Percentiles rank a stretch among this genome's conserved stretches.
Evolutionary conservation across 2,888 invertebrate genomes (phyloP).

Genomic region (Mythimna impura): DNA sequence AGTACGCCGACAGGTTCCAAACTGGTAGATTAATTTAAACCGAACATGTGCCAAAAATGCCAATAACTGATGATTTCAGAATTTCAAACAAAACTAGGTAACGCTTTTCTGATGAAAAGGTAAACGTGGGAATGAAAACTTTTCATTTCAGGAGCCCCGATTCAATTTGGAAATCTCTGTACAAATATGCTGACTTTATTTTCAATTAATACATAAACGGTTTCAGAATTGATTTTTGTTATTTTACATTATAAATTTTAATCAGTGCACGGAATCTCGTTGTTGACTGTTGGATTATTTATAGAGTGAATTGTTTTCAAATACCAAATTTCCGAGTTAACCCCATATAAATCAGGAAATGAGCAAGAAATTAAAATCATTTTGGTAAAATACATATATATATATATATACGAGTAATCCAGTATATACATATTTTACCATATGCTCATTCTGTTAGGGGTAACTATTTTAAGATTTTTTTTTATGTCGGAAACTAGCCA

Average conservation of each 20-base stretch:
- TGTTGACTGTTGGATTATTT: constrained; percentile 40
- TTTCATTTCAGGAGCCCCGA: constrained; percentile 46
- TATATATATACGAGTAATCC: too few species aligned
- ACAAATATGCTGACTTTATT: constrained; percentile 61
- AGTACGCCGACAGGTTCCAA: constrained; percentile 12
- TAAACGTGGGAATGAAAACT: constrained; percentile 25
- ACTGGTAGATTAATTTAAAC: constrained; percentile 28
- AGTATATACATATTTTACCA: too few species aligned
- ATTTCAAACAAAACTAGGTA: constrained; percentile 25
- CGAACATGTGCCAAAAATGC: constrained; percentile 35
- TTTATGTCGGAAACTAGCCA: too few species aligned
- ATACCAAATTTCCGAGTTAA: too few species aligned
- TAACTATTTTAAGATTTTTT: too few species aligned
- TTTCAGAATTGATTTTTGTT: constrained; percentile 39
- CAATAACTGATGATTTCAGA: constrained; percentile 47
- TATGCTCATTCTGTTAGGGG: too few species aligned
- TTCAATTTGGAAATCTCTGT: constrained; percentile 41
- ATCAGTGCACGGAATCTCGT: constrained; percentile 18
- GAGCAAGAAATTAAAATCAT: too few species aligned
- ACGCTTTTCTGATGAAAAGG: background rate
- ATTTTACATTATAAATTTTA: constrained; percentile 54
- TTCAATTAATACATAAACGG: constrained; percentile 62
- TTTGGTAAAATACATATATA: too few species aligned
- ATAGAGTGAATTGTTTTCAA: background rate
- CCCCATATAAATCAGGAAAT: too few species aligned